Base-by-base conservation (phyloP, 2,888 invertebrate species). In the Xylophagus ater region DNA sequence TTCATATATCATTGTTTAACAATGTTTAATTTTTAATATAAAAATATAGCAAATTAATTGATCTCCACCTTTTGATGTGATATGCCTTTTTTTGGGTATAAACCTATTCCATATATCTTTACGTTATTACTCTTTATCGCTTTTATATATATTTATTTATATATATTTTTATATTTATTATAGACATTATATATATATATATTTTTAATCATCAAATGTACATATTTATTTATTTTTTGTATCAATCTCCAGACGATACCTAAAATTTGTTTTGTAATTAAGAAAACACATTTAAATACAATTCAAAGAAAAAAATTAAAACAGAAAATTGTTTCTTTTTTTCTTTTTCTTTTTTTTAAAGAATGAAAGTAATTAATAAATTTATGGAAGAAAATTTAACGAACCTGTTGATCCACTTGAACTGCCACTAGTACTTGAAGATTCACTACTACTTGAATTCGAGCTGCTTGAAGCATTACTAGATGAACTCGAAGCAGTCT, bases 371-470 rank as follows among this genome's bases (percentile, higher is more conserved):
- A n/a, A n/a, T n/a, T n/a, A n/a, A n/a, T n/a, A n/a, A n/a, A n/a
- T n/a, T n/a, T n/a, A n/a, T n/a, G n/a, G n/a, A n/a, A 14, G 12
- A 13, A 12, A 3, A 5, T 26, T 17, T 17, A 41, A 37, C 36
- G 37, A 37, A 39, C 44, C 43, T 43, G 43, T 36, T 13, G 42
- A 37, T 13, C 41, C 39, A 29, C 41, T 42, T 24, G 39, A 34
- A 13, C 36, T 34, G 7, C 41, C 42, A 3, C 73, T 72, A 0
- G 74, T 73, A 49, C 71, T 72, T 35, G 76, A 73, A 10, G 78
- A 77, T 26, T 78, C 77, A 12, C 77, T 77, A 17, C 78, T 78
- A 40, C 73, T 75, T 1, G 78, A 77, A 32, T 77, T 78, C 0
- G 79, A 79, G 18, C 76, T 78, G 1, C 62, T 64, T 3, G 66